A percentile compares a stretch with the other conserved stretches of the same genome.
phyloP scores from a whole-genome alignment of 2,888 invertebrate genomes.

The Andrena chrysosceles region DNA sequence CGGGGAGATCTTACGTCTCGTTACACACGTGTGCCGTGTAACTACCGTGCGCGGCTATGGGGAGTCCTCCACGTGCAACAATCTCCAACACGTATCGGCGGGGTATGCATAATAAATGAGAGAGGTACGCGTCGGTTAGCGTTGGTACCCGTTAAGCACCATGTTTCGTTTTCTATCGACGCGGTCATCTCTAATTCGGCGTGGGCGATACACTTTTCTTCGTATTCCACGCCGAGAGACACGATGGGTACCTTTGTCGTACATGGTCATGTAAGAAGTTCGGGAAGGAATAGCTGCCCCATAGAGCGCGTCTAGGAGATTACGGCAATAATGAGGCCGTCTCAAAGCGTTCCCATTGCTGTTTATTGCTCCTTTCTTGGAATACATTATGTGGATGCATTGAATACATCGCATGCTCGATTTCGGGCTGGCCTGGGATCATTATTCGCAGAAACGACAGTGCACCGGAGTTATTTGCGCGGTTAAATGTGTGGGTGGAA shows the following conservation, averaged over 20 bases:
- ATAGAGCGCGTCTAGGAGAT: slow-evolving; percentile 32
- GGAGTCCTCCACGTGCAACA: slow-evolving; percentile 75
- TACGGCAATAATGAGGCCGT: slow-evolving; percentile 27
- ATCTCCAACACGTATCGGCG: slow-evolving; percentile 79
- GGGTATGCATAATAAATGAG: slow-evolving; percentile 82
- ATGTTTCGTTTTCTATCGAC: slow-evolving; percentile 74
- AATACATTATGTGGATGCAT: background rate
- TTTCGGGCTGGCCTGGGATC: background rate
- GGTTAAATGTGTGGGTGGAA: background rate
- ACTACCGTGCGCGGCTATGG: slow-evolving; percentile 65
- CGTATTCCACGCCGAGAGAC: slow-evolving; percentile 47
- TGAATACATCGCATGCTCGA: background rate
- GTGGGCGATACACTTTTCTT: slow-evolving; percentile 68
- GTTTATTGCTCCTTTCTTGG: background rate
- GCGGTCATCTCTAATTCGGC: slow-evolving; percentile 77
- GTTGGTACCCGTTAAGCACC: slow-evolving; percentile 73
- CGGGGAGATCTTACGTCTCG: slow-evolving; percentile 75
- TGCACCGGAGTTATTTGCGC: background rate
- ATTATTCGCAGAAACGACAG: background rate
- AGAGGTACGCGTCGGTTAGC: slow-evolving; percentile 66
- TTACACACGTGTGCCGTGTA: slow-evolving; percentile 78
- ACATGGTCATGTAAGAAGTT: slow-evolving; percentile 42
- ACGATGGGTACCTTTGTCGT: slow-evolving; percentile 58
- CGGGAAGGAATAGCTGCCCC: slow-evolving; percentile 9
- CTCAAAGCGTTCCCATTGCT: background rate